Evolutionary conservation across 1,140 invertebrate species (phyloP), one percentile per base, ranked within the genome.

Genomic region (Meloidogyne exigua): DNA sequence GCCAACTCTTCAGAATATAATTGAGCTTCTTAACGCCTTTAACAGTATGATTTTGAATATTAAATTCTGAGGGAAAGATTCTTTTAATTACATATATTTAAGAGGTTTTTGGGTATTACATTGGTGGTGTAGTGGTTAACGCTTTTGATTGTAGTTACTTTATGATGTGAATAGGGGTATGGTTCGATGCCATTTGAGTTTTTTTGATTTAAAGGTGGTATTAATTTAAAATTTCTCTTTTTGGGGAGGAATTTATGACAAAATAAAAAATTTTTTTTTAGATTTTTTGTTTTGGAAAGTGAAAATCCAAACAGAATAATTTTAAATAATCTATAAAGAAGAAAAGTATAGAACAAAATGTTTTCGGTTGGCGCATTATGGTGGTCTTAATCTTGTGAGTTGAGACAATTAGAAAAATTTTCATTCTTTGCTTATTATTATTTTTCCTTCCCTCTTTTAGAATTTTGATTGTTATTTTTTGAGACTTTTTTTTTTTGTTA

Each of bases 1-100:
- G 28, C 68, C 77, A 25, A 62, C 77, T 32, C 66, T 79, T n/a
- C 77, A 68, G 15, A 79, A 72, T 63, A 79, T 78, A 26, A 64
- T 78, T n/a, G 77, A 79, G 49, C 73, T 78, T 23, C 68, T 79
- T 10, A 79, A 79, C 49, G 67, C 69, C 10, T 79, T 78, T 42
- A 78, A 78, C 75, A 78, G 73, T 68, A 36, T 18, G 28, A 32
- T 32, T 32, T 32, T 32, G 7, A 32, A 3, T 32, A 32, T n/a
- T n/a, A n/a, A n/a, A n/a, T n/a, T n/a, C n/a, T n/a, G n/a, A n/a
- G n/a, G n/a, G n/a, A n/a, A n/a, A n/a, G n/a, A n/a, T n/a, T n/a
- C n/a, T n/a, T n/a, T n/a, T n/a, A n/a, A n/a, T n/a, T n/a, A n/a
- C n/a, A n/a, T n/a, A n/a, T n/a, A n/a, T n/a, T n/a, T n/a, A n/a